These are phyloP conservation scores for Orthonychiurus folsomi DNA, from an alignment of 2,888 invertebrate species.

Conservation along the genomic window DNA sequence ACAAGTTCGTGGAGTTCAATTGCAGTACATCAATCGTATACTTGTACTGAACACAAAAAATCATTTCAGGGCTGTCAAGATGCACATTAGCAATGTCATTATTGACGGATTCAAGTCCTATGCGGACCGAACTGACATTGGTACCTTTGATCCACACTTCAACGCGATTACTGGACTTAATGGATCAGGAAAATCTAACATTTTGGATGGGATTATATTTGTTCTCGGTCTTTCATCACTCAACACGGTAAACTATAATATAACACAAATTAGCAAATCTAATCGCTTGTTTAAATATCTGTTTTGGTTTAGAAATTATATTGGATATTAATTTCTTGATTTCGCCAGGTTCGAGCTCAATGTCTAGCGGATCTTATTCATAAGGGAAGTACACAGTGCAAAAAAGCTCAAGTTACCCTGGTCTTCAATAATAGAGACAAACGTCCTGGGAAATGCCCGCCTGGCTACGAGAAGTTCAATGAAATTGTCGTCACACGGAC, in stretches of 20 bases:
- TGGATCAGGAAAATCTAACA: conserved; percentile 95
- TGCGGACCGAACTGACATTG: conserved; percentile 80
- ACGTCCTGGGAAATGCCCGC: conserved; percentile 58
- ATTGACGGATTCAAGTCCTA: conserved; percentile 98
- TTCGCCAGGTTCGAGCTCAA: conserved; percentile 77
- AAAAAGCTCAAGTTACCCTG: conserved; percentile 89
- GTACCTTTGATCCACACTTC: conserved; percentile 85
- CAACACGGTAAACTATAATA: conserved; percentile 59
- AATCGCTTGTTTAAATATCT: conserved; percentile 12
- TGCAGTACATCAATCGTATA: no score
- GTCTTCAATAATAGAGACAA: conserved; percentile 85
- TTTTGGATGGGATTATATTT: conserved; percentile 95
- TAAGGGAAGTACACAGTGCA: conserved; percentile 94
- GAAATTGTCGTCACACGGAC: conserved; percentile 86
- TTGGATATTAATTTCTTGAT: conserved; percentile 19
- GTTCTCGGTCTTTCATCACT: conserved; percentile 90
- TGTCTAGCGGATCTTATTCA: conserved; percentile 92
- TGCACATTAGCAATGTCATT: conserved; percentile 85
- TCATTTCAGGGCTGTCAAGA: no score
- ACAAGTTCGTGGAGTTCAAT: no score
- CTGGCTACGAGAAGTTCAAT: conserved; percentile 80
- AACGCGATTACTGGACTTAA: conserved; percentile 98
- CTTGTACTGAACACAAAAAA: no score
- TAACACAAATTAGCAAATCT: neutral
- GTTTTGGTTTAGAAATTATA: neutral